Conservation (phyloP, 2,113 vertebrate species). For the Coturnix japonica region DNA sequence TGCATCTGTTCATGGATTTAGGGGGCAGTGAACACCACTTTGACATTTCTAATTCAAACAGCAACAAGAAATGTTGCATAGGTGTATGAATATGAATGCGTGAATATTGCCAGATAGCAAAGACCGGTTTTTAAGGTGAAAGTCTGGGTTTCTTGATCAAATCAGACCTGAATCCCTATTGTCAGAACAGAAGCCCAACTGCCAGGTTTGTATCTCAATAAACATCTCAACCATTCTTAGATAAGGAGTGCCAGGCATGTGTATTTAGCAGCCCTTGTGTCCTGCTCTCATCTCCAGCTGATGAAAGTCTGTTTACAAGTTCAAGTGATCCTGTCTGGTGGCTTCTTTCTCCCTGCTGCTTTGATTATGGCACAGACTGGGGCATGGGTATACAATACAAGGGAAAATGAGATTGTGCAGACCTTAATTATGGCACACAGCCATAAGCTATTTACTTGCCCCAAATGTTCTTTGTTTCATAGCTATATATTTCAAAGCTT, state of each 20-base stretch:
- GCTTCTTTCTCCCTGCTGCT: neutral
- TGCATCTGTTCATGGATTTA: constrained; percentile 12
- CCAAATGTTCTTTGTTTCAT: constrained; percentile 9
- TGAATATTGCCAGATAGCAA: neutral
- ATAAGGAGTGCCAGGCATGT: neutral
- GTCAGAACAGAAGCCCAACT: neutral
- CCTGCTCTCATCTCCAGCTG: neutral
- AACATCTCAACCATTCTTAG: neutral
- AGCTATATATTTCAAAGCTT: constrained; percentile 13
- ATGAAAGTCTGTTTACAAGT: neutral
- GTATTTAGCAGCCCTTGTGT: neutral
- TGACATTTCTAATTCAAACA: constrained; percentile 20
- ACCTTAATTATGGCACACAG: neutral
- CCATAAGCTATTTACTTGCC: neutral
- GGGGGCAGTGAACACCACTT: neutral
- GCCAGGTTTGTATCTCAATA: neutral
- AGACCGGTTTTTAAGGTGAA: neutral
- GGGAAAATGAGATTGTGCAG: neutral
- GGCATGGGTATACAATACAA: neutral
- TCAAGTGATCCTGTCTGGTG: neutral
- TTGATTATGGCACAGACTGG: neutral
- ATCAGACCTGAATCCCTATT: neutral
- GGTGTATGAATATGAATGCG: neutral
- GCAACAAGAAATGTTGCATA: neutral
- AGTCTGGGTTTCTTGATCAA: neutral